Conservation (phyloP, 2,113 vertebrate species). For the human region GRCh38 chr4:100165501-100166000, state of each 20-base stretch:
- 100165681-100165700: not conserved
- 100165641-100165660: not conserved
- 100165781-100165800: not conserved
- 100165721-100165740: not conserved
- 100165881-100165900: not conserved
- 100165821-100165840: not conserved
- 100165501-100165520: constrained; percentile 61
- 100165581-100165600: constrained; percentile 39
- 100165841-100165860: not conserved
- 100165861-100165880: not conserved
- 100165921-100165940: not conserved
- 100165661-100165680: not conserved
- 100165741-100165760: not conserved
- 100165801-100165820: not conserved
- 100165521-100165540: constrained; percentile 60
- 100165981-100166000: not conserved
- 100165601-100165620: constrained; percentile 20
- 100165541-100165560: constrained; percentile 40
- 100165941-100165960: not conserved
- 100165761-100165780: not conserved
- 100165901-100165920: not conserved
- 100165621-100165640: not conserved
- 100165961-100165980: not conserved
- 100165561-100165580: not conserved
- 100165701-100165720: not conserved